phyloP scores from a whole-genome alignment of 1,140 invertebrate genomes.

The Leptinotarsa lineolata region DNA sequence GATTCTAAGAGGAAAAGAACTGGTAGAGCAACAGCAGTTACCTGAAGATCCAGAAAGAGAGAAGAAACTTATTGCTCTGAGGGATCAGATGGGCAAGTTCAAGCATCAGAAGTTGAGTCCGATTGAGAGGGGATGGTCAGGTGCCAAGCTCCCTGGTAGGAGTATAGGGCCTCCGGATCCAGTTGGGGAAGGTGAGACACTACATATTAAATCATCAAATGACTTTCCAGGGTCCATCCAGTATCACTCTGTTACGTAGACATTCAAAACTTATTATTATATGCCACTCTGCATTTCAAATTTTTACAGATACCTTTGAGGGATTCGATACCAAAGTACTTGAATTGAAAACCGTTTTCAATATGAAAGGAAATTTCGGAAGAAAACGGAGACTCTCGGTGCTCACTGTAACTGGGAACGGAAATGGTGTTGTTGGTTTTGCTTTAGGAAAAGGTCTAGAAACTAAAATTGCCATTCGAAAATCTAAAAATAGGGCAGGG shows the following conservation, averaged over 20 bases:
- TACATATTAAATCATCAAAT: background rate
- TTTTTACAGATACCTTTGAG: conserved; percentile 76
- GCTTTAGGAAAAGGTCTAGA: conserved; percentile 73
- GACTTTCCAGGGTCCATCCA: too few species aligned
- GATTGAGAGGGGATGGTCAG: conserved; percentile 88
- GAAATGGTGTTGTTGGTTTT: conserved; percentile 85
- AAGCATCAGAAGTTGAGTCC: conserved; percentile 69
- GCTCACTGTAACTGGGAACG: conserved; percentile 86
- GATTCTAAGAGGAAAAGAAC: conserved; percentile 75
- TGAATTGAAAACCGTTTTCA: conserved; percentile 77
- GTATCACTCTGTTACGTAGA: too few species aligned
- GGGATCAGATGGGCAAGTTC: conserved; percentile 72
- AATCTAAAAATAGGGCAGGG: conserved; percentile 84
- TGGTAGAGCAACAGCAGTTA: conserved; percentile 71
- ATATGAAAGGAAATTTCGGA: conserved; percentile 87
- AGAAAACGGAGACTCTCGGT: conserved; percentile 69
- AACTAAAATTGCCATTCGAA: conserved; percentile 65
- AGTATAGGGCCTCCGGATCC: conserved; percentile 87
- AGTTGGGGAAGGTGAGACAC: conserved; percentile 68
- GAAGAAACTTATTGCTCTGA: conserved; percentile 70
- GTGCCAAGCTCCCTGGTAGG: conserved; percentile 77
- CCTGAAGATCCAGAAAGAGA: conserved; percentile 74
- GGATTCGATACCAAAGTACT: conserved; percentile 88
- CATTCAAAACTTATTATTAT: too few species aligned
- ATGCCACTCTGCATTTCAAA: too few species aligned